A percentile compares a stretch with the other conserved stretches of the same genome.
These are phyloP conservation scores for Drosophila santomea DNA, from an alignment of 1,140 invertebrate genomes.

Conservation along the genomic window DNA sequence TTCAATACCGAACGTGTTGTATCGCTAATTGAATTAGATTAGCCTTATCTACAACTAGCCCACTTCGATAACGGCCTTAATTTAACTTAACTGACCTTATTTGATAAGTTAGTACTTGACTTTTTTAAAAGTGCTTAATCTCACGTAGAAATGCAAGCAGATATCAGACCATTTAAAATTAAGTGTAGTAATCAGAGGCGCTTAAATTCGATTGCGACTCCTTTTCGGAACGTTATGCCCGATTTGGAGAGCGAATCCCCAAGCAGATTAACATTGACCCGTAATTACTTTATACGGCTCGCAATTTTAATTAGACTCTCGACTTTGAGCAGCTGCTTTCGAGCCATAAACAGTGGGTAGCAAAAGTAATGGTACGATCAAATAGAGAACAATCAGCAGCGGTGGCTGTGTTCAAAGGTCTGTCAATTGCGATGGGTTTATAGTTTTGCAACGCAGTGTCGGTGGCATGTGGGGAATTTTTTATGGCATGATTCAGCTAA, in stretches of 20 bases:
- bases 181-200: not conserved
- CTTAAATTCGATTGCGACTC: constrained; percentile 1
- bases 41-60: constrained; percentile 20
- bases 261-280: constrained; percentile 39
- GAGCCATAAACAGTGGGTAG: constrained; percentile 34
- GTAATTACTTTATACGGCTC: constrained; percentile 48
- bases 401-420: constrained; percentile 1
- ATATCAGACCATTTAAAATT: not conserved
- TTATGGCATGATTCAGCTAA: constrained; percentile 68
- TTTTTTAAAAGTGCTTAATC: not conserved
- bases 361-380: constrained; percentile 6
- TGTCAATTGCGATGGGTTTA: constrained; percentile 20
- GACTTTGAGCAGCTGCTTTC: constrained; percentile 22
- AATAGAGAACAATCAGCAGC: constrained; percentile 1
- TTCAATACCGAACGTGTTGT: constrained; percentile 4
- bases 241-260: constrained; percentile 15
- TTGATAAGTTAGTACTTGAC: constrained; percentile 11
- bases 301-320: constrained; percentile 43
- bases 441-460: constrained; percentile 45
- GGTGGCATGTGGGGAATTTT: constrained; percentile 43
- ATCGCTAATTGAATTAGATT: constrained; percentile 27
- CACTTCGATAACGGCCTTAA: constrained; percentile 19
- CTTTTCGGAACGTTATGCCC: constrained; percentile 22
- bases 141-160: no score
- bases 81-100: constrained; percentile 3